These are phyloP conservation scores for Rallus crepitans DNA, from an alignment of 2,797 vertebrate genomes.

Conservation along the genomic window DNA sequence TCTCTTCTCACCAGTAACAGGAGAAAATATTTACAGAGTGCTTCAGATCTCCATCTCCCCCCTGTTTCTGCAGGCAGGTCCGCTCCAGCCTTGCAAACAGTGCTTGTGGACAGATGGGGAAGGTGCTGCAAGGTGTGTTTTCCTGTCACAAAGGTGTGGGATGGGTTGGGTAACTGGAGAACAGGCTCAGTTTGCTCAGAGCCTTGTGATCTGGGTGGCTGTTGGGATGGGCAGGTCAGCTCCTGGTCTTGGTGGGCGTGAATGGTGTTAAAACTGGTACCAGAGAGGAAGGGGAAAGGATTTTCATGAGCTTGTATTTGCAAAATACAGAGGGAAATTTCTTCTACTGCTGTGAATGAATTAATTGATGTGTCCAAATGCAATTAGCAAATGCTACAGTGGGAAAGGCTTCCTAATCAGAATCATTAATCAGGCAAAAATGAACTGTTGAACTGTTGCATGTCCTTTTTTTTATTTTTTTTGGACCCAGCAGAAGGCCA, in stretches of 20 bases:
- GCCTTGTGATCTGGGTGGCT: fast-evolving
- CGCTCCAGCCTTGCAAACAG: not conserved
- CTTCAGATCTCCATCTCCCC: not conserved
- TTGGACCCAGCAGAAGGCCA: not conserved
- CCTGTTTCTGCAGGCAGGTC: not conserved
- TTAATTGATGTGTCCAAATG: not conserved
- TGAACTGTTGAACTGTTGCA: not conserved
- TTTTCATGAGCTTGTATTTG: not conserved
- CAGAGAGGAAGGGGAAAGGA: fast-evolving
- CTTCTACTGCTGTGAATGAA: not conserved
- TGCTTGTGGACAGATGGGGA: not conserved
- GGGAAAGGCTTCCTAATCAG: not conserved
- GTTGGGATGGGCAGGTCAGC: not conserved
- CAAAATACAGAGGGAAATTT: not conserved
- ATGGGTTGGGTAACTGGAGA: not conserved
- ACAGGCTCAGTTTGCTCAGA: not conserved
- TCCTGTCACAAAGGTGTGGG: not conserved
- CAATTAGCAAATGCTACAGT: conserved; percentile 17
- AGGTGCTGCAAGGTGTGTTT: not conserved
- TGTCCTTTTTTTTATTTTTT: not conserved
- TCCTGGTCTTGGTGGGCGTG: not conserved
- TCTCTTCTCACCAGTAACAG: not conserved
- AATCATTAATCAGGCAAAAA: conserved; percentile 9
- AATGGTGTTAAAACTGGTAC: not conserved
- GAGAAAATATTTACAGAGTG: not conserved